Base-by-base conservation (phyloP, 2,888 invertebrate species). In the Drosophila multiciliata region DNA sequence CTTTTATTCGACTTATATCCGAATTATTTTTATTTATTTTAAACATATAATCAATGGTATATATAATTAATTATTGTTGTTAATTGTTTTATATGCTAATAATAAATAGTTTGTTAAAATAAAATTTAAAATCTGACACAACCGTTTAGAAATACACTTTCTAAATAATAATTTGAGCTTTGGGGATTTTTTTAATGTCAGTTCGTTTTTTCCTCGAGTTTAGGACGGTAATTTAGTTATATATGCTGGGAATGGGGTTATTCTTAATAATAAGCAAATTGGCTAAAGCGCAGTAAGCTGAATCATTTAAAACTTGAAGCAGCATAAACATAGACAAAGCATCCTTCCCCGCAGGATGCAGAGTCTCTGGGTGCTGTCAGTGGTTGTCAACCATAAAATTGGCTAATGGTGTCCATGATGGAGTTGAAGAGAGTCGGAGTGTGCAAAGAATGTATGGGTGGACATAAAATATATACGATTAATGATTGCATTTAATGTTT, bases 221-320 rank as follows among this genome's bases (percentile, higher is more conserved):
- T 20, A 7, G 36, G 26, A 7, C 26, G 7, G 12, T 7, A 15
- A 20, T 20, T n/a, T 20, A 20, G 20, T 20, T 42, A 3, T 42
- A 6, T 42, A 7, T 42, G 20, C 20, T 8, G 15, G 33, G 17
- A 20, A 15, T 9, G 52, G 35, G 6, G n/a, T 57, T 45, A 71
- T 72, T 73, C 73, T 78, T 78, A 87, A 85, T 89, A 85, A 82
- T 84, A 89, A 78, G 62, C 62, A 85, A 85, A 85, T 89, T 85
- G 80, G 88, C 85, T 80, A 65, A 69, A 75, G 80, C 82, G 74
- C 87, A 85, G 82, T 82, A 78, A 89, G 66, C 67, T 87, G 70
- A 75, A 85, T 80, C 62, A 53, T 61, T 59, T 66, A 61, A 52
- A 61, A 62, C 61, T 40, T 71, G 61, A 68, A 73, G 53, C 50